Evolutionary conservation across 2,113 vertebrate species (phyloP), one percentile per base, ranked within the genome.

Genomic region (Takifugu bimaculatus): DNA sequence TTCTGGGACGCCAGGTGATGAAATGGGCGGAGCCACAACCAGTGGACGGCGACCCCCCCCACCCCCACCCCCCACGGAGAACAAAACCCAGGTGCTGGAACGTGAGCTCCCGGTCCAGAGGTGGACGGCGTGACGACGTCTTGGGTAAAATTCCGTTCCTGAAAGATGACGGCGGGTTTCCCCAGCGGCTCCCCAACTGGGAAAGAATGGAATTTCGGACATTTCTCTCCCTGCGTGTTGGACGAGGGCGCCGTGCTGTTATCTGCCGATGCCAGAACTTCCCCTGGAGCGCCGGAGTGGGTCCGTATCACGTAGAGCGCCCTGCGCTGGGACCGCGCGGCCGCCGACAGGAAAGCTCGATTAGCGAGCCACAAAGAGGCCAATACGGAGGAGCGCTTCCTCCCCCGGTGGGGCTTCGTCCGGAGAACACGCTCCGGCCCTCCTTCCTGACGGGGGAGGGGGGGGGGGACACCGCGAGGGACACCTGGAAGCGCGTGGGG

Each of bases 181-280:
- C 35, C 35, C 35, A 39, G 35, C 9, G 35, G 35, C 35, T 39
- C 35, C 35, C 35, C 9, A 3, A 39, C 35, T 39, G 35, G 7
- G 35, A 39, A 39, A 39, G 35, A 39, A 39, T 39, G 35, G 35
- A 39, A 39, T 39, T 39, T 39, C 7, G 7, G 35, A 32, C 7
- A 20, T 20, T 20, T 39, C 11, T 39, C 4, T 11, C 35, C 35
- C 75, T 83, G 87, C 70, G 84, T 89, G 90, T 89, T 86, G 87
- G 88, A 81, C 64, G 66, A 71, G 81, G 82, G 74, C 71, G 87
- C 77, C 27, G 69, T 67, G 59, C 70, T 50, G 87, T 96, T 98
- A 98, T 98, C 95, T 94, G 72, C 88, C 74, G 80, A 92, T 93
- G 91, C 85, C 94, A 95, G 94, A 92, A 93, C 92, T 95, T 96